Conservation (phyloP, 2,797 vertebrate genomes). For the Sebastes umbrosus region DNA sequence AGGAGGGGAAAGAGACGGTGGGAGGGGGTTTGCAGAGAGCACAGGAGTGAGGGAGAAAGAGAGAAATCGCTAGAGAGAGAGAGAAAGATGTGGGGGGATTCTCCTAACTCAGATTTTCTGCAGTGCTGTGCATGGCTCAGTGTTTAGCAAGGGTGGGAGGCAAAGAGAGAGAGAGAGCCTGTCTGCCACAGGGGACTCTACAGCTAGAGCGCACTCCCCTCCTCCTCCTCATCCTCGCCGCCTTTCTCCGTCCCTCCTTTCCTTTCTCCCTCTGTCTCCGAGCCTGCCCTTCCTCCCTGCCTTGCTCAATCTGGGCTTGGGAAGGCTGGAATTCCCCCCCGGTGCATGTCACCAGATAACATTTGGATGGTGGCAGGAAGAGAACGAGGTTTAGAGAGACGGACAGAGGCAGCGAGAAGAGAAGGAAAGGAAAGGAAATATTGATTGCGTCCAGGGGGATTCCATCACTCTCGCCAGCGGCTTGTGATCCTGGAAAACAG, state of each 20-base stretch:
- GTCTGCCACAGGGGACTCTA: conserved; percentile 65
- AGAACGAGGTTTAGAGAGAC: conserved; percentile 29
- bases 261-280: conserved; percentile 37
- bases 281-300: conserved; percentile 43
- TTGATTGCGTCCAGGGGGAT: conserved; percentile 56
- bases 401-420: conserved; percentile 10
- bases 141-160: conserved; percentile 50
- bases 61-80: conserved; percentile 3
- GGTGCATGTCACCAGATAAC: conserved; percentile 29
- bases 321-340: conserved; percentile 52
- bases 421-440: conserved; percentile 41
- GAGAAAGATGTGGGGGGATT: conserved; percentile 52
- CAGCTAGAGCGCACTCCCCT: conserved; percentile 31
- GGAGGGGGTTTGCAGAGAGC: conserved; percentile 19
- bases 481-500: conserved; percentile 56
- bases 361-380: conserved; percentile 40
- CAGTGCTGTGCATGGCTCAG: conserved; percentile 79
- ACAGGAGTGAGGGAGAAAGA: not conserved
- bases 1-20: not conserved
- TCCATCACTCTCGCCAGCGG: conserved; percentile 54
- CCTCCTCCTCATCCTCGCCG: conserved; percentile 8
- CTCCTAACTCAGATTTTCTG: conserved; percentile 63
- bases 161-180: conserved; percentile 33
- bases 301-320: conserved; percentile 42
- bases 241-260: conserved; percentile 35